These are phyloP conservation scores for Archips xylosteana DNA, from an alignment of 2,888 invertebrate species.

Conservation along the genomic window DNA sequence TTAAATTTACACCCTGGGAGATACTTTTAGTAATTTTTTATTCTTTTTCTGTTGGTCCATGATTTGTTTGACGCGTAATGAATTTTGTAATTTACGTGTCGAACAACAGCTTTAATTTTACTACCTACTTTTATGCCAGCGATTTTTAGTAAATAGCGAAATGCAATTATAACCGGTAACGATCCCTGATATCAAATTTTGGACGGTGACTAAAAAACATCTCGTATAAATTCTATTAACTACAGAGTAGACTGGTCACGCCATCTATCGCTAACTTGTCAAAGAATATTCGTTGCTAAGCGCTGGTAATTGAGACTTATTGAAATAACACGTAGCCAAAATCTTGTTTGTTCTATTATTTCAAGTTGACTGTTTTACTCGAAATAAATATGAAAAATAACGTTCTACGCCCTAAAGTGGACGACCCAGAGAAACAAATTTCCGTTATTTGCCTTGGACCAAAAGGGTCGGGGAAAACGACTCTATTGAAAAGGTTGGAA, in stretches of 20 bases:
- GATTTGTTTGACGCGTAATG: constrained; percentile 5
- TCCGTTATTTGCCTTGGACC: constrained; percentile 90
- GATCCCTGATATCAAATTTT: too few relatives aligned
- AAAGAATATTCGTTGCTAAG: constrained; percentile 24
- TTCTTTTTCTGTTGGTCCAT: not conserved
- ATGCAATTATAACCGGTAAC: too few relatives aligned
- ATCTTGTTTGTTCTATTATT: not conserved
- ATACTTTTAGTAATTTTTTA: constrained; percentile 1
- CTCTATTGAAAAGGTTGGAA: constrained; percentile 90
- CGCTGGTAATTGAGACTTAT: constrained; percentile 3
- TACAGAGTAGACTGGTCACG: not conserved
- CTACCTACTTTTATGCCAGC: too few relatives aligned
- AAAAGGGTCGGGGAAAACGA: constrained; percentile 92
- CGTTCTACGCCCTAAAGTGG: constrained; percentile 58
- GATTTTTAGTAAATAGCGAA: too few relatives aligned
- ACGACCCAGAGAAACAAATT: constrained; percentile 75
- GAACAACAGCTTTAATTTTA: not conserved
- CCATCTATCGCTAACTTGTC: not conserved
- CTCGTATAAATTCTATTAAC: not conserved
- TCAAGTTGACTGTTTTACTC: not conserved
- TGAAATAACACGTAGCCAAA: constrained; percentile 13
- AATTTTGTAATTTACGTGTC: not conserved
- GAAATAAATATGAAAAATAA: constrained; percentile 36
- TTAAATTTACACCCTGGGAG: constrained; percentile 13
- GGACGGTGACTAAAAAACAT: too few relatives aligned